Percentiles rank a stretch among this genome's conserved stretches.
phyloP scores from a whole-genome alignment of 2,888 invertebrate species.

The Tinea trinotella region DNA sequence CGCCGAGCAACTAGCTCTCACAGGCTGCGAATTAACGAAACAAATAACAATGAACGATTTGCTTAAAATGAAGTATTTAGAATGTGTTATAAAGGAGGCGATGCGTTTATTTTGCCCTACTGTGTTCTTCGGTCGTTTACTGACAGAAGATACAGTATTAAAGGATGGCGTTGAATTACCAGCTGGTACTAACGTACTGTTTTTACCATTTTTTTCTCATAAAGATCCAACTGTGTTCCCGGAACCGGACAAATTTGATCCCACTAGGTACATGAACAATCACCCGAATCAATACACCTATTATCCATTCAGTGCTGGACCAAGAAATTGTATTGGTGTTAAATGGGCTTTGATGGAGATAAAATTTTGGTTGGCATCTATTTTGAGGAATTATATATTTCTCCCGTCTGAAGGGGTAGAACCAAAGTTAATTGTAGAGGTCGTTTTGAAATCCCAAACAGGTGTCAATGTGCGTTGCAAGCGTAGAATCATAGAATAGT shows the following conservation, averaged over 20 bases:
- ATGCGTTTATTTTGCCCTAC: conserved; percentile 31
- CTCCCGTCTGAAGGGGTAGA: not conserved
- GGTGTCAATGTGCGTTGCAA: not conserved
- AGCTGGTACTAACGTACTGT: conserved; percentile 24
- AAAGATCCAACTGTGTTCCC: conserved; percentile 29
- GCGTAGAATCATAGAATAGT: not conserved
- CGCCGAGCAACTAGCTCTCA: conserved; percentile 31
- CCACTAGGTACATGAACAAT: conserved; percentile 30
- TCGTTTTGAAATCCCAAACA: conserved; percentile 1
- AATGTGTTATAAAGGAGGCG: conserved; percentile 34
- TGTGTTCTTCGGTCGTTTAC: not conserved
- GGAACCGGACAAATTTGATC: conserved; percentile 31
- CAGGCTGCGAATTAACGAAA: conserved; percentile 27
- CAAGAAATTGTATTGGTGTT: conserved; percentile 34
- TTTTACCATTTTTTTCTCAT: conserved; percentile 20
- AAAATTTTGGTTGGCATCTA: not conserved
- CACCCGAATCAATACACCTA: conserved; percentile 30
- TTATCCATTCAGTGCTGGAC: conserved; percentile 34
- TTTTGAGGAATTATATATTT: not conserved
- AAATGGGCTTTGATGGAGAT: not conserved
- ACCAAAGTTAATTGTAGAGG: not conserved
- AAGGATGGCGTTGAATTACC: conserved; percentile 23
- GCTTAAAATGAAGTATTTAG: conserved; percentile 35
- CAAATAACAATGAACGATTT: conserved; percentile 30
- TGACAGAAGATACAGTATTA: not conserved